These are phyloP conservation scores for Diglossa cyanea DNA, from an alignment of 2,797 vertebrate species.

Conservation along the genomic window DNA sequence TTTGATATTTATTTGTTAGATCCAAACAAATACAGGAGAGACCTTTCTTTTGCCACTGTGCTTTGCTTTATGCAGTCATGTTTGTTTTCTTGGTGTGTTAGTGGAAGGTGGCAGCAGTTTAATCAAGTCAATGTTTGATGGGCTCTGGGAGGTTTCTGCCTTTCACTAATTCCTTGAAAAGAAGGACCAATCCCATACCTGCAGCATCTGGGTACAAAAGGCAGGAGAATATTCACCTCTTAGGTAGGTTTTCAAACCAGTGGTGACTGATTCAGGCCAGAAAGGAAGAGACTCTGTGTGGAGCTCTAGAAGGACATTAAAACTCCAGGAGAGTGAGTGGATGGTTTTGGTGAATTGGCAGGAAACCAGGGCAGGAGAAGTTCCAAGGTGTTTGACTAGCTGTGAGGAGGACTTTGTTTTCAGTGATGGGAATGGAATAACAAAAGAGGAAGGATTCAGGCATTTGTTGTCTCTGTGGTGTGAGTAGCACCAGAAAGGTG, in stretches of 20 bases:
- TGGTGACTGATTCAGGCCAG: not conserved
- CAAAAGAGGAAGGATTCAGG: not conserved
- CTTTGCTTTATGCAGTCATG: not conserved
- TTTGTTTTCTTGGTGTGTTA: not conserved
- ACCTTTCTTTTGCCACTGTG: not conserved
- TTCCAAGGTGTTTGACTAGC: not conserved
- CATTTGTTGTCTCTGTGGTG: not conserved
- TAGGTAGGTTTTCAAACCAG: not conserved
- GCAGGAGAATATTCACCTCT: fast-evolving
- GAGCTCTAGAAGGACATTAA: not conserved
- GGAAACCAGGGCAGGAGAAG: not conserved
- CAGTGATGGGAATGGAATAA: not conserved
- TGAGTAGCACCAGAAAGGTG: not conserved
- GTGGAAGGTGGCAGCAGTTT: not conserved
- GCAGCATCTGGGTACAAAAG: not conserved
- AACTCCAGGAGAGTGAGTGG: not conserved
- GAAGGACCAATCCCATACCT: not conserved
- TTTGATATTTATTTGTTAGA: not conserved
- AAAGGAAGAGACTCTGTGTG: not conserved
- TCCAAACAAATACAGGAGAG: not conserved
- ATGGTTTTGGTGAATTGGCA: not conserved
- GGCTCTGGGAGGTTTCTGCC: not conserved
- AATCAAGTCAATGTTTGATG: not conserved
- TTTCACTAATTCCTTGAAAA: not conserved
- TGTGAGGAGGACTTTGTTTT: not conserved